Evolutionary conservation across 2,113 vertebrate genomes (phyloP), one percentile per base, ranked within the genome.

Genomic region (Dasypus novemcinctus): DNA sequence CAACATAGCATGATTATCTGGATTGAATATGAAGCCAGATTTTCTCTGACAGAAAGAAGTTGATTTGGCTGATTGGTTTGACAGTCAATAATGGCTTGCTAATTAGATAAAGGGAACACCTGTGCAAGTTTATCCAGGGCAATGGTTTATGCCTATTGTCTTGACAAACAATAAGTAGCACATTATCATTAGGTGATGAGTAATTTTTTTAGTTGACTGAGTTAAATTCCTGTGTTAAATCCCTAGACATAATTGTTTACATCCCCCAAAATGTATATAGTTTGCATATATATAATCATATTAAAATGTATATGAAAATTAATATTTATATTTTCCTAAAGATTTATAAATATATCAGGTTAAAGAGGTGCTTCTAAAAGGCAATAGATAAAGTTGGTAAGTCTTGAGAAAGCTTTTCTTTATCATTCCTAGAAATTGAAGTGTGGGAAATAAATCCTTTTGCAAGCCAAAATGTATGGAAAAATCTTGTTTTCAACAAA

Each of bases 11-110:
- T 86, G 89, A 94, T 96, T 92, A 96, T 97, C 88, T 94, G 68
- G 78, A 92, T 63, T 91, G 93, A 97, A 91, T 85, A 93, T 93
- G 82, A 96, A 96, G 94, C 68, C 88, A 96, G 72, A 74, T 64
- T 85, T 94, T 85, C 96, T 57, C 89, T 93, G 72, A 95, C 72
- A 95, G 59, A 93, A 96, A 87, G 33, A 85, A 72, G 85, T 86
- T 94, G 91, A 93, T 91, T 72, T 76, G 49, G 72, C 75, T 90
- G 92, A 95, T 79, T 71, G 43, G 36, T 33, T 78, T 96, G 72
- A 96, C 84, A 95, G 59, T 75, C 68, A 96, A 85, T 13, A 63
- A 57, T 64, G 33, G 12, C 63, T 95, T 93, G 66, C 52, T 93
- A 52, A 20, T 95, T 91, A 94, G 52, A 93, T 63, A 82, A 82